These are phyloP conservation scores for Oryzaephilus surinamensis DNA, from an alignment of 1,140 invertebrate species.

Conservation along the genomic window DNA sequence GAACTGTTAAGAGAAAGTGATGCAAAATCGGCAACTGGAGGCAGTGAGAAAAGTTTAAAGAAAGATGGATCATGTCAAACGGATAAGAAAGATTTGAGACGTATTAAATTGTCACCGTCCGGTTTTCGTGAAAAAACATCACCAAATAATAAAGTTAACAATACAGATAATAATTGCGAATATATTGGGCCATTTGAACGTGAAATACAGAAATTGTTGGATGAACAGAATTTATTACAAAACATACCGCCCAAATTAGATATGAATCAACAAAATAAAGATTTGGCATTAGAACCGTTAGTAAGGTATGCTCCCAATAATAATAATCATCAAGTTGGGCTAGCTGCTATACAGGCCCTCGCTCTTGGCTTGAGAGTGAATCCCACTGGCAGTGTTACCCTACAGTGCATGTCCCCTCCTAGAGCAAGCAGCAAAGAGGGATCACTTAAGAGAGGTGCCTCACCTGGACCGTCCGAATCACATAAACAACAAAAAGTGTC, in stretches of 20 bases:
- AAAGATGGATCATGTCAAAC: slow-evolving; percentile 52
- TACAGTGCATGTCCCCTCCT: slow-evolving; percentile 32
- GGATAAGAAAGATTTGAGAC: slow-evolving; percentile 45
- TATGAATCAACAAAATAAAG: slow-evolving; percentile 41
- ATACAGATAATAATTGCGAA: slow-evolving; percentile 36
- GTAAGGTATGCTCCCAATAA: slow-evolving; percentile 35
- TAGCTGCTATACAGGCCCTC: slow-evolving; percentile 50
- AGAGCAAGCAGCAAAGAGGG: slow-evolving; percentile 36
- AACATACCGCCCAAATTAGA: slow-evolving; percentile 46
- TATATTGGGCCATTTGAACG: slow-evolving; percentile 52
- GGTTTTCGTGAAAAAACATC: slow-evolving; percentile 35
- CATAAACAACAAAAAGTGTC: slow-evolving; percentile 34
- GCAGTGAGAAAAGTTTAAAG: slow-evolving; percentile 42
- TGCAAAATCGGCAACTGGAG: slow-evolving; percentile 37
- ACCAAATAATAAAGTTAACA: slow-evolving; percentile 40
- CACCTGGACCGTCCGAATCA: slow-evolving; percentile 28
- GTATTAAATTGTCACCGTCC: slow-evolving; percentile 37
- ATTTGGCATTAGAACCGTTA: slow-evolving; percentile 34
- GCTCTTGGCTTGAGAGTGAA: slow-evolving; percentile 37
- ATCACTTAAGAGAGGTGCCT: slow-evolving; percentile 31
- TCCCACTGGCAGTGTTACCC: slow-evolving; percentile 31
- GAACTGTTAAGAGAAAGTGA: slow-evolving; percentile 38
- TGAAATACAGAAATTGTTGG: slow-evolving; percentile 61
- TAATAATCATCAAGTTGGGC: slow-evolving; percentile 49
- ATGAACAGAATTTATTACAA: slow-evolving; percentile 54